Conservation (phyloP, 2,797 vertebrate genomes). For the Acanthurus leucopareius region DNA sequence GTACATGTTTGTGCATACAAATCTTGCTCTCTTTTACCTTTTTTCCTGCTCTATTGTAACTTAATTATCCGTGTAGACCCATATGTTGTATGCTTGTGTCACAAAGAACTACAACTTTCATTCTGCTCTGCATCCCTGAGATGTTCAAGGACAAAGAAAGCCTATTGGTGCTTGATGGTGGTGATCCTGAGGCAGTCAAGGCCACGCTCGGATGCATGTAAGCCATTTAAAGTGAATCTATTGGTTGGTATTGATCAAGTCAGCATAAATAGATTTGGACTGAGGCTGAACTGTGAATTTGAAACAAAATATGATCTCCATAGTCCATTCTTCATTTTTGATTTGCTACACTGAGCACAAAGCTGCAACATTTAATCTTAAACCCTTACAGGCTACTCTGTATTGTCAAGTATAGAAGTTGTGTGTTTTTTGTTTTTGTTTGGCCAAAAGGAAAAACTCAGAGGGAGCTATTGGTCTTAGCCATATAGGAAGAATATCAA, state of each 20-base stretch:
- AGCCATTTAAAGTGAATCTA: constrained; percentile 10
- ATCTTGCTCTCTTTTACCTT: no score
- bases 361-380: constrained; percentile 19
- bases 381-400: not conserved
- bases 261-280: constrained; percentile 3
- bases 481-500: constrained; percentile 24
- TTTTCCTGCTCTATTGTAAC: no score
- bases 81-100: no score
- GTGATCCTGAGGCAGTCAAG: not conserved
- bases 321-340: constrained; percentile 1
- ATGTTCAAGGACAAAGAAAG: no score
- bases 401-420: not conserved
- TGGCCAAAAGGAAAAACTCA: not conserved
- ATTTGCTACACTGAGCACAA: constrained; percentile 6
- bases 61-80: no score
- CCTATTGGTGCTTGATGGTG: not conserved
- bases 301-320: not conserved
- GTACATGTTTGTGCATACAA: no score
- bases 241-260: constrained; percentile 26
- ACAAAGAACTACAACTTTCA: no score
- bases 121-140: no score
- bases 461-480: constrained; percentile 22
- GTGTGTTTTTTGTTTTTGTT: not conserved
- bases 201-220: not conserved
- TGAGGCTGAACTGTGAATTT: not conserved